Percentiles rank a stretch among this genome's conserved stretches.
phyloP scores from a whole-genome alignment of 2,113 vertebrate genomes.

The Cranoglanis bouderius region DNA sequence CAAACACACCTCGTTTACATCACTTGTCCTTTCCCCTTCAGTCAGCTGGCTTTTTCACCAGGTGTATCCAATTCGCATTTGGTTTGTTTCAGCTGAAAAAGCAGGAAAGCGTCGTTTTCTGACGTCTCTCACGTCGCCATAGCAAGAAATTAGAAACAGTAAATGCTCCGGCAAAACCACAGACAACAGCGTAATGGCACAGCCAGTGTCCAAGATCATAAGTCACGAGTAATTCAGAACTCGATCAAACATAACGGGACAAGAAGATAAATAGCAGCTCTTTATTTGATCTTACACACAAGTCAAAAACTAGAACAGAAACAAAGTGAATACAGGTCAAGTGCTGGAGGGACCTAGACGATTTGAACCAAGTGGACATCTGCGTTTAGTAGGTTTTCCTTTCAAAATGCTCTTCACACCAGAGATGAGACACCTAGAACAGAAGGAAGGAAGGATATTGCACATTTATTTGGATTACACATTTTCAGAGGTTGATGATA shows the following conservation, averaged over 20 bases:
- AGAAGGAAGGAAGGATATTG: neutral
- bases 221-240: too few species aligned
- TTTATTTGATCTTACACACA: slow-evolving; percentile 58
- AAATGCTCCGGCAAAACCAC: neutral
- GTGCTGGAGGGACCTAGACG: slow-evolving; percentile 7
- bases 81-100: neutral
- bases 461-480: neutral
- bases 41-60: neutral
- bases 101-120: neutral
- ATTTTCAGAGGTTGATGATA: neutral
- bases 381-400: slow-evolving; percentile 29
- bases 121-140: neutral
- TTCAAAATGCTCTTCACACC: slow-evolving; percentile 59
- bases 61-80: neutral
- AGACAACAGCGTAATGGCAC: too few species aligned
- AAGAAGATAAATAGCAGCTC: slow-evolving; percentile 48
- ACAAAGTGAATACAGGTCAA: slow-evolving; percentile 17
- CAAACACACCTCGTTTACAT: neutral
- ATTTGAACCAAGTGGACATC: neutral
- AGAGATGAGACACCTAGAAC: slow-evolving; percentile 68
- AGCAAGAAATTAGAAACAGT: neutral
- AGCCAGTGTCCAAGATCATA: neutral
- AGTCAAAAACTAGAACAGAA: slow-evolving; percentile 50
- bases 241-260: neutral
- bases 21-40: neutral